Evolutionary conservation across 2,797 vertebrate genomes (phyloP).

Genomic region (Picus viridis): DNA sequence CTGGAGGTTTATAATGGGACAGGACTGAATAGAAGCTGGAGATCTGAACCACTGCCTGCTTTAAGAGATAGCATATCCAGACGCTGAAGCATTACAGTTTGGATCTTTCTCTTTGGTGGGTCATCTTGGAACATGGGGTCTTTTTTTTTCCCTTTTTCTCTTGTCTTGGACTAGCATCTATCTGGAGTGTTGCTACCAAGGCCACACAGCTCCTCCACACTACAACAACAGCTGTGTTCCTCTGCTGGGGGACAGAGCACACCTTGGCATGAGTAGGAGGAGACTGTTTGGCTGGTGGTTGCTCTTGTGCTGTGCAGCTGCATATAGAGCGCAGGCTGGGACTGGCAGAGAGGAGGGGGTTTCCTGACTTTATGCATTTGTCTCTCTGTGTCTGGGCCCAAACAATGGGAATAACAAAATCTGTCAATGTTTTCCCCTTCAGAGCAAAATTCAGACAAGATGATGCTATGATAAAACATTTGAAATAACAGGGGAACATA

Average conservation of each 20-base stretch:
- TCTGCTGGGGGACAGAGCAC: not conserved
- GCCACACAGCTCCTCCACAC: not conserved
- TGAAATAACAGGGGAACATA: not conserved
- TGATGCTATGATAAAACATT: not conserved
- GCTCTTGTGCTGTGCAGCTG: not conserved
- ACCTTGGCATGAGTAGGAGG: rapidly evolving
- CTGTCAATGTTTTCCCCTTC: not conserved
- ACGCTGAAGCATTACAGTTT: not conserved
- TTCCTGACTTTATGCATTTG: not conserved
- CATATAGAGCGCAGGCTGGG: not conserved
- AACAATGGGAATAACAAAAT: not conserved
- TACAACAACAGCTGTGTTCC: not conserved
- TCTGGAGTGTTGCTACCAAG: not conserved
- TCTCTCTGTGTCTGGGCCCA: not conserved
- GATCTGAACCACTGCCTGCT: not conserved
- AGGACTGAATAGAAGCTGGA: not conserved
- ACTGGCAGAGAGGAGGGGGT: not conserved
- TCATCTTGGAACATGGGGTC: not conserved
- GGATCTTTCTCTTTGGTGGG: not conserved
- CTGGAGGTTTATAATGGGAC: not conserved
- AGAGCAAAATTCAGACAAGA: not conserved
- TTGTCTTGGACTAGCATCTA: not conserved
- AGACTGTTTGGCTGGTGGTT: not conserved
- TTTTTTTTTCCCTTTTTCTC: not conserved
- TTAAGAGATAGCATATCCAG: not conserved